A percentile compares a stretch with the other conserved stretches of the same genome.
These are phyloP conservation scores for Malurus alboscapulatus DNA, from an alignment of 2,113 vertebrate species.

Conservation along the genomic window DNA sequence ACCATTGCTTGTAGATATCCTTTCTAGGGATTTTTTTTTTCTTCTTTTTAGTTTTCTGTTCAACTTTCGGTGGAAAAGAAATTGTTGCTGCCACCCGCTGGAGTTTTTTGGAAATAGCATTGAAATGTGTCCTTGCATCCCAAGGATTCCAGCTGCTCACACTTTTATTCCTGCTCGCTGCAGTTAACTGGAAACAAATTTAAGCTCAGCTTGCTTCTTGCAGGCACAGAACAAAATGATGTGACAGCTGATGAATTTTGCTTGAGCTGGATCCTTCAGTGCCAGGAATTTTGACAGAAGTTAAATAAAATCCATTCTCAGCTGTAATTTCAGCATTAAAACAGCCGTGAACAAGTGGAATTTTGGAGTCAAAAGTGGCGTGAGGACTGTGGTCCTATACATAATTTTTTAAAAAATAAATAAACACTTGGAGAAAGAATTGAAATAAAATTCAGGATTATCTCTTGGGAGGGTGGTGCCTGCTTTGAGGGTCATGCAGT, in stretches of 20 bases:
- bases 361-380: not conserved
- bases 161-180: not conserved
- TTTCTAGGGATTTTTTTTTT: not conserved
- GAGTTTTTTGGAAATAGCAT: not conserved
- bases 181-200: not conserved
- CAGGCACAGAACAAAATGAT: not conserved
- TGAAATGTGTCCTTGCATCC: not conserved
- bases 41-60: not conserved
- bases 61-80: not conserved
- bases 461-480: not conserved
- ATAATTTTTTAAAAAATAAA: not conserved
- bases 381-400: not conserved
- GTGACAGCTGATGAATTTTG: not conserved
- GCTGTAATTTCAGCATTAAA: not conserved
- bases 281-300: not conserved
- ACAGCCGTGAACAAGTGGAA: not conserved
- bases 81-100: constrained; percentile 67
- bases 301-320: not conserved
- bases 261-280: not conserved
- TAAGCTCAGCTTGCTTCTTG: not conserved
- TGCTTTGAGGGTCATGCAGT: not conserved
- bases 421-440: not conserved
- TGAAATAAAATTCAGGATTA: not conserved
- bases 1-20: not conserved
- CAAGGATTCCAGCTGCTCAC: fast-evolving